Base-by-base conservation (phyloP, 2,888 invertebrate species). In the Cosmorhoe ocellata region DNA sequence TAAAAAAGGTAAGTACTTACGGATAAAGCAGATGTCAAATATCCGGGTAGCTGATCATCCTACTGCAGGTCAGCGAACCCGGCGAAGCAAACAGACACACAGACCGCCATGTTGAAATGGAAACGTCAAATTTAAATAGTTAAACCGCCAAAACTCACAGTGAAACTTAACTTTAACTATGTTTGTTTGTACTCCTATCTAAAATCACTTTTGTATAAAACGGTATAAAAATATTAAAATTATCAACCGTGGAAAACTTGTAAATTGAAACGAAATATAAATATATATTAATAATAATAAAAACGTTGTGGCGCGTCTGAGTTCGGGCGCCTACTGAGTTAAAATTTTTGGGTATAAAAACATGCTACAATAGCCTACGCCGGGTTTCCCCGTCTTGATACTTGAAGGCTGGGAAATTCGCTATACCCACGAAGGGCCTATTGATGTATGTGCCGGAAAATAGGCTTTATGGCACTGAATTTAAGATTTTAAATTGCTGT, bases 331-430 rank as follows among this genome's bases (percentile, higher is more conserved):
- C 90, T 89, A 90, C 90, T 90, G 90, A 89, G 87, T 90, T 90
- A 88, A 90, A 90, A 90, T 90, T 90, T 90, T 90, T 90, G 89
- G 90, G 90, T 82, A 90, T 90, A 90, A 90, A 90, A 90, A 90
- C 90, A 90, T 86, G 89, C 89, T 90, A 90, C 90, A 89, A 90
- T 90, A 82, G 89, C 85, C 88, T 84, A 79, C 84, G 74, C 57
- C 51, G 60, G 81, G 88, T 24, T 56, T 64, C 59, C 10, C 58
- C 49, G 58, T 79, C 84, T 89, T 89, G 89, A 74, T 89, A 74
- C 87, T 88, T 73, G 71, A 64, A 1, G 4, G 54, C 64, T 53
- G 63, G 71, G 56, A 71, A 70, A 64, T 65, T 59, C 49, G 63
- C 63, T 51, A 56, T 56, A 54, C 53, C 56, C 48, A 58, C 64